A percentile compares a stretch with the other conserved stretches of the same genome.
phyloP scores from a whole-genome alignment of 2,797 vertebrate genomes.

The Xenopus petersii region DNA sequence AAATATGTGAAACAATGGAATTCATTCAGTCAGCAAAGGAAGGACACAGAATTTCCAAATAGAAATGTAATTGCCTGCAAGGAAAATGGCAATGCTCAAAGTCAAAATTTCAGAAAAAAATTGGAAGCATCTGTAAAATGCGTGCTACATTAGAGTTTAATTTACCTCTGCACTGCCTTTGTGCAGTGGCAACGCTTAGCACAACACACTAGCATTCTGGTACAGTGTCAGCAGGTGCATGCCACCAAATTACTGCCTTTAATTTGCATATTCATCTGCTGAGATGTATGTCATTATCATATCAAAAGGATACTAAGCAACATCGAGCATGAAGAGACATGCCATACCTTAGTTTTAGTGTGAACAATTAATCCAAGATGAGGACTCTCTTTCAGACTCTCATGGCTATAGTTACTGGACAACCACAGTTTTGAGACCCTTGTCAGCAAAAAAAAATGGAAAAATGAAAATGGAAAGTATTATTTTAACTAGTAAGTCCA shows the following conservation, averaged over 20 bases:
- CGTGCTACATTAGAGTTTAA: conserved; percentile 77
- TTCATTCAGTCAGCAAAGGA: conserved; percentile 20
- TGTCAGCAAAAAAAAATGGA: no score
- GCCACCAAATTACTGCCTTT: conserved; percentile 96
- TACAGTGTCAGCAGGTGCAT: conserved; percentile 96
- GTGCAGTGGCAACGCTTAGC: conserved; percentile 74
- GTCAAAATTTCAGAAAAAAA: conserved; percentile 74
- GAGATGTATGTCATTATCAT: conserved; percentile 99
- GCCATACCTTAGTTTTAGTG: conserved; percentile 91
- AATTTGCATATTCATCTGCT: conserved; percentile 95
- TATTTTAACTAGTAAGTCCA: no score
- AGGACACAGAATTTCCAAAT: conserved; percentile 52
- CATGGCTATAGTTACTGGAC: conserved; percentile 78
- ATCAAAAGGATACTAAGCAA: conserved; percentile 98
- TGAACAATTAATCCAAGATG: conserved; percentile 99
- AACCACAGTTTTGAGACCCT: conserved; percentile 66
- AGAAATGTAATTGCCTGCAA: conserved; percentile 72
- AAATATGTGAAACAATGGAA: conserved; percentile 38
- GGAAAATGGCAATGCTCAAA: conserved; percentile 73
- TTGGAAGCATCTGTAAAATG: conserved; percentile 84
- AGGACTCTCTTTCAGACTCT: conserved; percentile 86
- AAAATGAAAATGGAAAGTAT: no score
- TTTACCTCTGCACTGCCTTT: conserved; percentile 83
- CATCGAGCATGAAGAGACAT: conserved; percentile 93
- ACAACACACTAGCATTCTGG: conserved; percentile 82